phyloP scores from a whole-genome alignment of 1,140 invertebrate species.

The Callitettix versicolor region DNA sequence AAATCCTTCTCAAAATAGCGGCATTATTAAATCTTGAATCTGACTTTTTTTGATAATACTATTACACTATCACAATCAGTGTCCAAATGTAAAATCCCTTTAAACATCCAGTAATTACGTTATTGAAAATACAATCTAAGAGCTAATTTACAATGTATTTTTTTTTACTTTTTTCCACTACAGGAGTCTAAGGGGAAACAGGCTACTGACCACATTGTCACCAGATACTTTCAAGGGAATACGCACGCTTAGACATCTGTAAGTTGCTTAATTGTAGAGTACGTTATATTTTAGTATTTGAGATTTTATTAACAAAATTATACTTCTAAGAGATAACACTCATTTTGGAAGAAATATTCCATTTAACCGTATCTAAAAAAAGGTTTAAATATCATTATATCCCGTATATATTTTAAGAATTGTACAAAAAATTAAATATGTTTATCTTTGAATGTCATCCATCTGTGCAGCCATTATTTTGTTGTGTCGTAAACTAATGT shows the following conservation, averaged over 20 bases:
- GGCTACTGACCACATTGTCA: constrained; percentile 43
- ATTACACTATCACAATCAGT: no score
- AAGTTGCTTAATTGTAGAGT: constrained; percentile 31
- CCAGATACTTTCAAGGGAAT: constrained; percentile 57
- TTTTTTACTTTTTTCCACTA: no score
- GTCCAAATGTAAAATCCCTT: no score
- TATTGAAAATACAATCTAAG: no score
- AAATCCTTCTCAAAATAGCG: no score
- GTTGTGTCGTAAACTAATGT: no score
- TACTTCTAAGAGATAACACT: background rate
- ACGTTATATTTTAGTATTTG: background rate
- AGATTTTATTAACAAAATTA: background rate
- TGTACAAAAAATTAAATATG: background rate
- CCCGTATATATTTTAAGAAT: background rate
- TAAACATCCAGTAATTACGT: no score
- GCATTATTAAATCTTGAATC: no score
- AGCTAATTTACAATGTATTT: no score
- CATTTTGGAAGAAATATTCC: background rate
- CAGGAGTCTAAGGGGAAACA: constrained; percentile 59
- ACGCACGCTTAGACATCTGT: constrained; percentile 46
- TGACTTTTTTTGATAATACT: no score
- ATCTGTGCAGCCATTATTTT: no score
- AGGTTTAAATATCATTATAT: background rate
- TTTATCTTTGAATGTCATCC: no score
- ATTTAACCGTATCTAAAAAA: background rate